phyloP scores from a whole-genome alignment of 1,140 invertebrate species.

The Orius insidiosus region DNA sequence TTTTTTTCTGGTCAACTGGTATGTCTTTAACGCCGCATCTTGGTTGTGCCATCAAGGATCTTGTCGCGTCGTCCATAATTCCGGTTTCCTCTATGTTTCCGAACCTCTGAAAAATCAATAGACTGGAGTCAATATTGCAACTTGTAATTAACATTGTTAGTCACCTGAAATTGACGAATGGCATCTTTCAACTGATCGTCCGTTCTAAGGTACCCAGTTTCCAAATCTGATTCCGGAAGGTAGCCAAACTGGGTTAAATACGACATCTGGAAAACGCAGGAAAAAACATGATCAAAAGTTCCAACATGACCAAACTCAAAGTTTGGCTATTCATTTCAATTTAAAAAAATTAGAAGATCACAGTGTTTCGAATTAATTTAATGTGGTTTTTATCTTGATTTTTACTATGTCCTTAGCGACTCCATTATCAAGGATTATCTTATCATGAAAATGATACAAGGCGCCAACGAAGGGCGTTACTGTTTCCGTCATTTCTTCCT shows the following conservation, averaged over 20 bases:
- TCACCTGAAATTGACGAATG: slow-evolving; percentile 63
- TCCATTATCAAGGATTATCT: too few species aligned
- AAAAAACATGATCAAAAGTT: too few species aligned
- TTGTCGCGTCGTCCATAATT: slow-evolving; percentile 55
- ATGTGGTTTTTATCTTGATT: too few species aligned
- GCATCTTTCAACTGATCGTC: slow-evolving; percentile 67
- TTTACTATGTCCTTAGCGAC: too few species aligned
- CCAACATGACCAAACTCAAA: too few species aligned
- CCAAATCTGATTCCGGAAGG: slow-evolving; percentile 52
- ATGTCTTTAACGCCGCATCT: slow-evolving; percentile 74
- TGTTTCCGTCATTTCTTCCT: too few species aligned
- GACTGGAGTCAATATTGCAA: too few species aligned
- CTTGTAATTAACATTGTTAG: slow-evolving; percentile 9
- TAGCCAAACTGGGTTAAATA: slow-evolving; percentile 80
- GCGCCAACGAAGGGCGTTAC: too few species aligned
- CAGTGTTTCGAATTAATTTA: too few species aligned
- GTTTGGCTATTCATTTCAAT: too few species aligned
- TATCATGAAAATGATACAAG: too few species aligned
- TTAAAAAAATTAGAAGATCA: too few species aligned
- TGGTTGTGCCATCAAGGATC: slow-evolving; percentile 49
- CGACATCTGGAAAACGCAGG: slow-evolving; percentile 62
- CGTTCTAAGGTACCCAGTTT: slow-evolving; percentile 62
- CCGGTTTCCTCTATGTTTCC: slow-evolving; percentile 70
- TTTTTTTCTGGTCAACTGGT: slow-evolving; percentile 23
- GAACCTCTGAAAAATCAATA: slow-evolving; percentile 41